Base-by-base conservation (phyloP, 2,888 invertebrate species). In the Odontocerum albicorne region DNA sequence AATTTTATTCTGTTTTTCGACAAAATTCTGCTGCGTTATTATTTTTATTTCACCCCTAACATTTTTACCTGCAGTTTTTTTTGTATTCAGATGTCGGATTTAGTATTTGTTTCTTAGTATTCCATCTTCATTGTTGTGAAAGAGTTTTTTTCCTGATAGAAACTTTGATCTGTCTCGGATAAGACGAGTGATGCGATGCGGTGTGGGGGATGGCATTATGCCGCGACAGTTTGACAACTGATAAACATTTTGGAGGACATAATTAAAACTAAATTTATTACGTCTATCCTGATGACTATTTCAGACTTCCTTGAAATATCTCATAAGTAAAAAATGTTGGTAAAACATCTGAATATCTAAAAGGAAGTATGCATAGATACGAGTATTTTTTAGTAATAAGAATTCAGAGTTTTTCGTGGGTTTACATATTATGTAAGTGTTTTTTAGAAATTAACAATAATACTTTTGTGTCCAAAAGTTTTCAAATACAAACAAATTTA, bases 1-100 rank as follows among this genome's bases (percentile, higher is more conserved):
- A 74, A 72, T 74, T 55, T 57, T 60, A 60, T 60, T 55, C 57
- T 49, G 49, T 54, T 60, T 51, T 55, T 55, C 27, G 20, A 42
- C 13, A 21, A 32, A 52, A 40, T 49, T 58, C 54, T 43, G 49
- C 33, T 19, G 46, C 47, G 42, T 46, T 53, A 60, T 60, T 56
- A 49, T 52, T 60, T 57, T 59, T 59, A 56, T 42, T 56, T 59
- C 59, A 49, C 51, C 60, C 57, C 47, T 47, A 50, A 45, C 33
- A 42, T 51, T 60, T 53, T 57, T 60, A 60, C 60, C 60, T 60
- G 57, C 50, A 44, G 45, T 39, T 59, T 56, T 54, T 57, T 58
- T 55, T 54, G 47, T 42, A 22, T 49, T 55, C 38, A 43, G 49
- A 55, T 43, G 55, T 53, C 45, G 49, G 45, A 57, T 53, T 56